Evolutionary conservation across 1,140 invertebrate species (phyloP), one percentile per base, ranked within the genome.

Genomic region (Bilobella aurantiaca): DNA sequence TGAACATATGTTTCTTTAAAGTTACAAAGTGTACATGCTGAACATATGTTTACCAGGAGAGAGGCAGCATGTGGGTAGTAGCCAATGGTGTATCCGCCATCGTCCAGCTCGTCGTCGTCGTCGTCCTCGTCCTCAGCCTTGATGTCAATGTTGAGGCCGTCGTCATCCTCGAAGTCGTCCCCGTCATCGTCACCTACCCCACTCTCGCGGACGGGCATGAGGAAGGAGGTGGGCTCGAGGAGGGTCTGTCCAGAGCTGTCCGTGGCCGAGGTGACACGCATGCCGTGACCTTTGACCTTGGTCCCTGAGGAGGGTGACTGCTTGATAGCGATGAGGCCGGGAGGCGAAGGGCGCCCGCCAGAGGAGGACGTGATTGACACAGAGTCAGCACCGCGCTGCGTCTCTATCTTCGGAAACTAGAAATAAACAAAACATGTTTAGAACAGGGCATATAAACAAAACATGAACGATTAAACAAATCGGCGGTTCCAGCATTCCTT

Each of bases 91-190:
- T 69, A 70, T 62, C 58, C 47, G 47, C 65, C 58, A 23, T 68
- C 68, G 30, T 73, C 68, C 29, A 68, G 66, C 30, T 72, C 71
- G 46, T 72, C 71, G 47, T 73, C 71, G 46, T 72, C 70, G 49
- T 73, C 70, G 58, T 72, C 71, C 18, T 73, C 71, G n/a, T 68
- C 71, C 37, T 73, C 69, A 31, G 67, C 56, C 63, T 72, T 67
- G n/a, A 72, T 58, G 31, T 60, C 68, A 29, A 72, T 34, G 29
- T 64, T 61, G 0, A 69, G 30, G 3, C 69, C 71, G 16, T 65
- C 63, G 29, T 67, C 37, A 3, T 69, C 71, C 47, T n/a, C n/a
- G n/a, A 18, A 28, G 18, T 72, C 71, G 23, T 57, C 66, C 8
- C 25, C 28, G 16, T 67, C 60, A 56, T 46, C 47, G 3, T 18